Evolutionary conservation across 2,113 vertebrate species (phyloP).

Genomic region (Pangasianodon gigas): DNA sequence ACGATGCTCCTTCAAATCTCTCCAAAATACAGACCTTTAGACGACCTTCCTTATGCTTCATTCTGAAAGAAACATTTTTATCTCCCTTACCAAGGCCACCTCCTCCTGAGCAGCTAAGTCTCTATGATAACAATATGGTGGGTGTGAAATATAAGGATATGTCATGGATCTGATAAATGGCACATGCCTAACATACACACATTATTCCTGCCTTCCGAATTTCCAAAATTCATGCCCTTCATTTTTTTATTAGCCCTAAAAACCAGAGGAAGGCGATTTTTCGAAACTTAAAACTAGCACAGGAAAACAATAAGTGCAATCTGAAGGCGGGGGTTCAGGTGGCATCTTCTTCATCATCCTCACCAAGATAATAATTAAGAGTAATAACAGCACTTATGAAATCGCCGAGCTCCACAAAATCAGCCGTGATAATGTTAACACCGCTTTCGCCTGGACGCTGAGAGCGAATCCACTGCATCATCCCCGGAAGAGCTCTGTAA

Average conservation of each 20-base stretch:
- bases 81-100: background rate
- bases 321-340: conserved; percentile 78
- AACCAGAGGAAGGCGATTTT: conserved; percentile 69
- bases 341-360: conserved; percentile 85
- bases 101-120: background rate
- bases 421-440: conserved; percentile 95
- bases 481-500: conserved; percentile 89
- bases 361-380: conserved; percentile 92
- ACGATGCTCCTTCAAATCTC: background rate
- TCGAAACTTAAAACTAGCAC: conserved; percentile 71
- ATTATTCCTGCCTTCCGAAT: conserved; percentile 29
- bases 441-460: conserved; percentile 94
- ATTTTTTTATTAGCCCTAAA: conserved; percentile 73
- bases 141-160: background rate
- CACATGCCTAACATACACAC: conserved; percentile 44
- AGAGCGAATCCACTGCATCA: conserved; percentile 96
- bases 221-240: conserved; percentile 43
- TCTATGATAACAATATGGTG: background rate
- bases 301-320: conserved; percentile 58
- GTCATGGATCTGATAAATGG: background rate
- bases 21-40: background rate
- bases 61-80: background rate
- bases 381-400: conserved; percentile 97
- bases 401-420: conserved; percentile 97
- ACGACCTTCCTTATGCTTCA: background rate